Conservation (phyloP, 2,113 vertebrate genomes). For the Elephas maximus region DNA sequence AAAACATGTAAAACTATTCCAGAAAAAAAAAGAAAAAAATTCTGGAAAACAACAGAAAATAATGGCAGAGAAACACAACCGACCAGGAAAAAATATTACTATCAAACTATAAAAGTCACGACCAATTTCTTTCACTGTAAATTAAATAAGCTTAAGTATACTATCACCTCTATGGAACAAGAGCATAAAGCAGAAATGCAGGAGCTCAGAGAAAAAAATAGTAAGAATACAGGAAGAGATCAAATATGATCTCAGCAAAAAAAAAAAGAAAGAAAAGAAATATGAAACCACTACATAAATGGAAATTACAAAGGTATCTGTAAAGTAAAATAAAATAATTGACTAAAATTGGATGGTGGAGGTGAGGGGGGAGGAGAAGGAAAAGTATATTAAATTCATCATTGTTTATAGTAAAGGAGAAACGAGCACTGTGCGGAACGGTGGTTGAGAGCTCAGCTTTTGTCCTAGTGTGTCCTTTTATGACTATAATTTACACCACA, state of each 20-base stretch:
- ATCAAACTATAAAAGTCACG: conserved; percentile 30
- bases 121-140: neutral
- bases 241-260: neutral
- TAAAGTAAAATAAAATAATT: neutral
- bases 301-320: neutral
- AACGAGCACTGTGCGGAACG: neutral
- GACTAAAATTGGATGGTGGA: neutral
- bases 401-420: neutral
- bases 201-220: neutral
- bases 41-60: neutral
- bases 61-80: neutral
- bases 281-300: neutral
- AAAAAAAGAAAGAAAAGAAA: neutral
- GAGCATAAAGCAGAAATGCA: neutral
- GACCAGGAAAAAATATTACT: neutral
- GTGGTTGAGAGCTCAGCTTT: too few relatives aligned
- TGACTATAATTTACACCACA: too few relatives aligned
- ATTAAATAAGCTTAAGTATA: neutral
- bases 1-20: neutral
- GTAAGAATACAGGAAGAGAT: neutral
- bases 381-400: neutral
- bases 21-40: neutral
- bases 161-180: neutral
- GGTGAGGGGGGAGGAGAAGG: neutral
- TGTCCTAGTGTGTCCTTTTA: too few relatives aligned